Base-by-base conservation (phyloP, 2,797 vertebrate genomes). In the Pangasius larnaudii region DNA sequence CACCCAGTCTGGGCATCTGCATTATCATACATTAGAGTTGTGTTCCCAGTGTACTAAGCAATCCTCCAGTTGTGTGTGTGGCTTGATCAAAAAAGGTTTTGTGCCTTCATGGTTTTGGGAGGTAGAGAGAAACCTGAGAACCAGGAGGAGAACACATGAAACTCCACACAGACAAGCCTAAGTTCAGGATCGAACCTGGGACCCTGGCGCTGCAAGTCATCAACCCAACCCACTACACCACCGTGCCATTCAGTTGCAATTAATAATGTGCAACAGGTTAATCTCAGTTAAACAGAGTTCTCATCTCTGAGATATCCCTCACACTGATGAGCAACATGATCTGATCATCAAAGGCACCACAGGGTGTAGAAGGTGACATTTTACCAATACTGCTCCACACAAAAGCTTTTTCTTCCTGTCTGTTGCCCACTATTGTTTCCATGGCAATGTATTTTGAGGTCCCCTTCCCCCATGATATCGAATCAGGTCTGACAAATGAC, bases 401-500 rank as follows among this genome's bases (percentile, higher is more conserved):
- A 59, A 86, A 88, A 61, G 24, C 51, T 71, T 72, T 65, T 86
- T 39, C 19, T 84, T 85, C 67, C 86, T 58, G 80, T 80, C 80
- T 86, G 51, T 18, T 30, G 65, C 53, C 65, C 53, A 79, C 53
- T 81, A 81, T 72, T 42, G 93, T 93, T 93, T 86, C 93, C 93
- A 93, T 93, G 90, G 91, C n/a, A 88, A 93, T 75, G 18, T 24
- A 24, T 88, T 86, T 8, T 30, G 6, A 87, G 63, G 84, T 85
- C 58, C 36, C 78, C 61, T 30, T 18, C 42, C 24, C 88, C 87
- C 1, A 18, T 16, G 58, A 89, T 90, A 91, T 87, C 83, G 56
- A 84, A 84, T 91, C 74, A 88, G 88, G 84, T 83, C 84, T 27
- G 88, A 90, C 22, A 86, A 71, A 87, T 65, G 89, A 94, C 94